Percentiles rank a stretch among this genome's conserved stretches.
phyloP scores from a whole-genome alignment of 2,888 invertebrate genomes.

The Mesopsocus fuscifrons region DNA sequence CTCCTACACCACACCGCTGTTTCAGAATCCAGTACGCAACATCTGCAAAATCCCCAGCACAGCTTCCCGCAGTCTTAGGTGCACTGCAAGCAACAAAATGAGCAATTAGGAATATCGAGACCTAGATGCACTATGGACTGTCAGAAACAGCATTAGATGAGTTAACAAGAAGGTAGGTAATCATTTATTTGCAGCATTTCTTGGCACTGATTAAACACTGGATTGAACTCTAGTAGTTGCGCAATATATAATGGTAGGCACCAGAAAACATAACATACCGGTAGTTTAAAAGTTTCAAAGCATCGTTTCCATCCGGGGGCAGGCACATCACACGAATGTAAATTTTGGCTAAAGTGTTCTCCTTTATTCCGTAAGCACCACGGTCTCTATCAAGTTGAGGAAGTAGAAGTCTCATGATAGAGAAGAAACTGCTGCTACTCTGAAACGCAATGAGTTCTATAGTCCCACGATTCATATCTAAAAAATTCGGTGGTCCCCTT shows the following conservation, averaged over 20 bases:
- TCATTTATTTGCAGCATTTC: too few relatives aligned
- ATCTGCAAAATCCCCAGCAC: conserved; percentile 58
- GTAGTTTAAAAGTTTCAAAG: conserved; percentile 32
- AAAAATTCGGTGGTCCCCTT: too few relatives aligned
- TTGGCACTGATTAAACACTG: too few relatives aligned
- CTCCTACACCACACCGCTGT: conserved; percentile 26
- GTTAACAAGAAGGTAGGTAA: too few relatives aligned
- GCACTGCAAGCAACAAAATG: conserved; percentile 24
- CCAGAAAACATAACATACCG: too few relatives aligned
- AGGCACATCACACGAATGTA: conserved; percentile 60
- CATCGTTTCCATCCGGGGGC: conserved; percentile 40
- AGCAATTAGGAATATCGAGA: background rate
- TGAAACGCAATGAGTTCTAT: conserved; percentile 12
- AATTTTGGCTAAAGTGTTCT: conserved; percentile 47
- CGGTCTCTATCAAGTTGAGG: conserved; percentile 64
- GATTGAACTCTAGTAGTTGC: too few relatives aligned
- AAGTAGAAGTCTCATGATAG: conserved; percentile 57
- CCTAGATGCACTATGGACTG: too few relatives aligned
- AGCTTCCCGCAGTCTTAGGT: conserved; percentile 30
- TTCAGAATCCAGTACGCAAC: conserved; percentile 50
- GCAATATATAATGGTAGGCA: too few relatives aligned
- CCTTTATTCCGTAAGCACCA: conserved; percentile 66
- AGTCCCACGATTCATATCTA: too few relatives aligned
- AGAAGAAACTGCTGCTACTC: conserved; percentile 40
- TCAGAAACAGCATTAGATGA: too few relatives aligned